These are phyloP conservation scores for Hypolimnas misippus DNA, from an alignment of 2,888 invertebrate genomes.

Conservation along the genomic window DNA sequence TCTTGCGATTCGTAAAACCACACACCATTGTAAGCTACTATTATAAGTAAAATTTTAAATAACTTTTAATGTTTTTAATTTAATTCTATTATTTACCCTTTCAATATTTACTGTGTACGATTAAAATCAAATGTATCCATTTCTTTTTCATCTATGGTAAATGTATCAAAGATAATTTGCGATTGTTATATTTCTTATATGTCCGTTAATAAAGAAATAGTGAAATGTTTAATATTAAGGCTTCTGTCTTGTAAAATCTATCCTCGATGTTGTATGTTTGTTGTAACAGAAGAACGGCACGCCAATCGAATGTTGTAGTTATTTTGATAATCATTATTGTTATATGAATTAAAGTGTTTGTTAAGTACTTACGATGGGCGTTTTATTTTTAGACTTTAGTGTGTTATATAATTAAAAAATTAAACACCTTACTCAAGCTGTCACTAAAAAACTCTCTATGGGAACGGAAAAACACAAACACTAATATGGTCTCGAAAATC, in stretches of 20 bases:
- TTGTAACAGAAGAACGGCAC: slow-evolving; percentile 50
- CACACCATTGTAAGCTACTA: background rate
- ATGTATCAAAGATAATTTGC: background rate
- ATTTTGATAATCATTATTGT: slow-evolving; percentile 78
- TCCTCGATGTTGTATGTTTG: slow-evolving; percentile 40
- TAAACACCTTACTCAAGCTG: too few relatives aligned
- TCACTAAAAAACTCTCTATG: too few relatives aligned
- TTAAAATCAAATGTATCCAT: background rate
- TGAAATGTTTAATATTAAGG: slow-evolving; percentile 12
- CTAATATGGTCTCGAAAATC: too few relatives aligned
- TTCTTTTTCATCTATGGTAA: background rate
- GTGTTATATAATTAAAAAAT: too few relatives aligned
- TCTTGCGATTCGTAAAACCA: background rate
- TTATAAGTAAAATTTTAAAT: too few relatives aligned
- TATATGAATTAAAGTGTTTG: slow-evolving; percentile 77
- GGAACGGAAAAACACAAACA: too few relatives aligned
- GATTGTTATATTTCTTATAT: background rate
- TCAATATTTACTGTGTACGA: too few relatives aligned
- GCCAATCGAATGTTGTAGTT: slow-evolving; percentile 61
- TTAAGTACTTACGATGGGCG: slow-evolving; percentile 64
- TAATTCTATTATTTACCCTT: background rate
- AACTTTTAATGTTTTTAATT: too few relatives aligned
- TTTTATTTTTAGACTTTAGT: too few relatives aligned
- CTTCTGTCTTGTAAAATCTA: slow-evolving; percentile 35
- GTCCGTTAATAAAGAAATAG: slow-evolving; percentile 3